A percentile compares a stretch with the other conserved stretches of the same genome.
Conservation (phyloP, 2,888 invertebrate species). For the Gisinianus flammeolus region DNA sequence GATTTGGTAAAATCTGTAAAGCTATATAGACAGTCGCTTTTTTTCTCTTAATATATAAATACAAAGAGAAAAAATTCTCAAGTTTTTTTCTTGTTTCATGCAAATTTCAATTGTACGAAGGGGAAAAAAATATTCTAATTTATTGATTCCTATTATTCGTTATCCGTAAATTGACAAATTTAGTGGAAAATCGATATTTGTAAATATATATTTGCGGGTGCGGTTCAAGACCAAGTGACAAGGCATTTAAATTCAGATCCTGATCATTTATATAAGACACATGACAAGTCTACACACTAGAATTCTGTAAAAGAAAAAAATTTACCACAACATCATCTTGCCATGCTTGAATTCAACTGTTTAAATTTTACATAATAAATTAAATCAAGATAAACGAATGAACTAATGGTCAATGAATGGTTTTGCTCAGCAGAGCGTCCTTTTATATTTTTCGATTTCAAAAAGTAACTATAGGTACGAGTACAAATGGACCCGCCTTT, state of each 20-base stretch:
- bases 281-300: not conserved
- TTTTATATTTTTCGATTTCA: not conserved
- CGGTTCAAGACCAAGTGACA: not conserved
- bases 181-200: not conserved
- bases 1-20: no score
- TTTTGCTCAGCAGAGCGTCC: constrained; percentile 1
- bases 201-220: not conserved
- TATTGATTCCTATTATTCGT: not conserved
- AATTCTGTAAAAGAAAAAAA: not conserved
- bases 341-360: not conserved
- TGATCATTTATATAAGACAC: not conserved
- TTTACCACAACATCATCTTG: not conserved
- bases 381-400: not conserved
- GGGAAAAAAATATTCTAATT: not conserved
- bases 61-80: not conserved
- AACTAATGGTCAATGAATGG: constrained; percentile 17
- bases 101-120: not conserved
- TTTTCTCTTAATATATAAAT: not conserved
- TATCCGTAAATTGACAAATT: not conserved
- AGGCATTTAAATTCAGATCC: not conserved
- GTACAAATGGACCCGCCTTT: not conserved
- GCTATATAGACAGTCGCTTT: not conserved
- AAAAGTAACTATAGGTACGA: no score
- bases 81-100: not conserved
- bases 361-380: not conserved